Base-by-base conservation (phyloP, 2,888 invertebrate species). In the Archips xylosteana region DNA sequence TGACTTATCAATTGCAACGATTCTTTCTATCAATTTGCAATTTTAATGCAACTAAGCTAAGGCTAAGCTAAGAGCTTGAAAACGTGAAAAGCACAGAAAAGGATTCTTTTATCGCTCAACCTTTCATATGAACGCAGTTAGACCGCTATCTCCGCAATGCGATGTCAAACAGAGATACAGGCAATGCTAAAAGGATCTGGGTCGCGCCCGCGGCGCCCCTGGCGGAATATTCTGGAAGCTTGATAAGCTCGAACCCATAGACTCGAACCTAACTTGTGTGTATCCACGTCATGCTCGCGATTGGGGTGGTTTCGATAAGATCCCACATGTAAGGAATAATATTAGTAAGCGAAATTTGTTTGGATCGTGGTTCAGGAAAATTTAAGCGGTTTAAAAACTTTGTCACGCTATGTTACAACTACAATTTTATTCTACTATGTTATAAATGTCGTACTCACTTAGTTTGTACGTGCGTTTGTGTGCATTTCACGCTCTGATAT, bases 121-220 rank as follows among this genome's bases (percentile, higher is more conserved):
- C 63, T 69, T 73, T 73, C 73, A 68, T 67, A 76, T 71, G 77
- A 72, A 74, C 75, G 77, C 71, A 71, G 74, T 57, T 67, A 57
- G 64, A 76, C 76, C 75, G 77, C 74, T 76, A 79, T 85, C 85
- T 84, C 82, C 79, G 87, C 87, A 92, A 92, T 92, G 91, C 90
- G 94, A 92, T 89, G 88, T 78, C 87, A 92, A 92, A 94, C 91
- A 92, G 86, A 90, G 94, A 94, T 94, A 90, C 80, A 73, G 87
- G 82, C 89, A 91, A 89, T 82, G 78, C 77, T 92, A 93, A 92
- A 92, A 90, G 92, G 89, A 93, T 89, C 83, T 94, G 80, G 94
- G 94, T 92, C 94, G 88, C 87, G 90, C 88, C 87, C 83, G 83
- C 85, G 85, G 86, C 87, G 76, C 78, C 70, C 75, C 59, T 60